Conservation (phyloP, 2,797 vertebrate genomes). For the Poecilia picta region DNA sequence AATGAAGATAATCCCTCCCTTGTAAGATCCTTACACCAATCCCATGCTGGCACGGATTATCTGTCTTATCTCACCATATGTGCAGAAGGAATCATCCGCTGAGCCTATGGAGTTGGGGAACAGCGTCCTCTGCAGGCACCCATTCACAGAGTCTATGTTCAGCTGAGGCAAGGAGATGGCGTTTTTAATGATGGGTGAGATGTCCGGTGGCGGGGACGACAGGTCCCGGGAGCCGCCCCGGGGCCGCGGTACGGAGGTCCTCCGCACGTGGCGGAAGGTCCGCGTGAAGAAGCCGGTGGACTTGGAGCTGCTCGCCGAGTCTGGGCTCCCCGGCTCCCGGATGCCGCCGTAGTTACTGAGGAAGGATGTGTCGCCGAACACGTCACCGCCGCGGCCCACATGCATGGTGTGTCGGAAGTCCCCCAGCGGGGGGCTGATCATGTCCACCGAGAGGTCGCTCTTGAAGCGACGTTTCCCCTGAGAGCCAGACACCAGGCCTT, state of each 20-base stretch:
- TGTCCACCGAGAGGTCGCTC: slow-evolving; percentile 89
- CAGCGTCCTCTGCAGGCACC: slow-evolving; percentile 75
- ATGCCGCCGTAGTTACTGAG: slow-evolving; percentile 89
- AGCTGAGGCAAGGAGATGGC: slow-evolving; percentile 93
- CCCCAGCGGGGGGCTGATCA: slow-evolving; percentile 92
- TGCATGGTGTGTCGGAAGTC: slow-evolving; percentile 99
- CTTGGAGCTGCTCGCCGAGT: slow-evolving; percentile 73
- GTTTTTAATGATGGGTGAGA: slow-evolving; percentile 97
- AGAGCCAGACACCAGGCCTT: slow-evolving; percentile 87
- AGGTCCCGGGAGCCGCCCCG: slow-evolving; percentile 70
- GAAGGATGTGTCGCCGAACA: slow-evolving; percentile 96
- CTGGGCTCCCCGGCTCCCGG: slow-evolving; percentile 64
- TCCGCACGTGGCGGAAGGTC: slow-evolving; percentile 86
- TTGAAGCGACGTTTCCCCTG: slow-evolving; percentile 87
- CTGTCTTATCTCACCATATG: slow-evolving; percentile 84
- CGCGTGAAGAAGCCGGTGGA: slow-evolving; percentile 84
- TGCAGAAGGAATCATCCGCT: slow-evolving; percentile 79
- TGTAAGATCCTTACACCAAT: slow-evolving; percentile 41
- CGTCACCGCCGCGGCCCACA: slow-evolving; percentile 92
- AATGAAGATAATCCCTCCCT: slow-evolving; percentile 37
- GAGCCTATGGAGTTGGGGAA: slow-evolving; percentile 82
- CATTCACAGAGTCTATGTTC: slow-evolving; percentile 79
- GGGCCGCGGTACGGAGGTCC: slow-evolving; percentile 61
- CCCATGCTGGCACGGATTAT: slow-evolving; percentile 30
- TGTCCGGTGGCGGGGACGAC: slow-evolving; percentile 82